These are phyloP conservation scores for Tiaroga cobitis DNA, from an alignment of 2,797 vertebrate genomes.

Conservation along the genomic window DNA sequence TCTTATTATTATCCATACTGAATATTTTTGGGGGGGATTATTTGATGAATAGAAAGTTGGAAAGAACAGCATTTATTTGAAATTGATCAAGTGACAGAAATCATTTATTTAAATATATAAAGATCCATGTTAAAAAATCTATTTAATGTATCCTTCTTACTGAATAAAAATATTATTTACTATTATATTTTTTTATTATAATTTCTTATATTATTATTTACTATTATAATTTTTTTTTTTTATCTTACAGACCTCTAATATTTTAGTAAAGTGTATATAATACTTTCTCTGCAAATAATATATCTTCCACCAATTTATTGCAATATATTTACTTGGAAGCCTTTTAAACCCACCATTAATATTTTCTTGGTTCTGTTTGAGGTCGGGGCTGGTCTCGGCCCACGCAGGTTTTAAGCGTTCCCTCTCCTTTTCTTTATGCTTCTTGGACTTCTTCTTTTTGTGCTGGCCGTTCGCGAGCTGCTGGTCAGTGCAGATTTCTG, in stretches of 20 bases:
- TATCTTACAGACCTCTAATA: neutral
- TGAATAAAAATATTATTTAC: neutral
- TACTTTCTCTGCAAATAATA: neutral
- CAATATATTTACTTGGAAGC: neutral
- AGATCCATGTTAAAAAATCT: too few relatives aligned
- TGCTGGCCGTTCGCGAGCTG: slow-evolving; percentile 74
- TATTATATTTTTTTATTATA: too few relatives aligned
- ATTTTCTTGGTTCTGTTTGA: slow-evolving; percentile 76
- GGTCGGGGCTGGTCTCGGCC: slow-evolving; percentile 78
- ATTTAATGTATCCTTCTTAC: neutral
- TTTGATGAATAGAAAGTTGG: neutral
- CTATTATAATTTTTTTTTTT: too few relatives aligned
- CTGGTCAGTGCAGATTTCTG: slow-evolving; percentile 70
- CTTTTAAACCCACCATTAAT: slow-evolving; percentile 67
- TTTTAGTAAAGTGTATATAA: neutral
- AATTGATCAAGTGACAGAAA: too few relatives aligned
- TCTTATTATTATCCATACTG: neutral
- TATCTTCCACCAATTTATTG: too few relatives aligned
- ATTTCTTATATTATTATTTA: too few relatives aligned
- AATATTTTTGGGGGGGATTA: neutral
- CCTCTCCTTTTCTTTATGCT: slow-evolving; percentile 83
- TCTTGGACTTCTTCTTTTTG: slow-evolving; percentile 82
- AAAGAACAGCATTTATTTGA: too few relatives aligned
- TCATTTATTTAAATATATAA: too few relatives aligned
- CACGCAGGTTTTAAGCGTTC: slow-evolving; percentile 78